These are phyloP conservation scores for Eretmocerus hayati DNA, from an alignment of 2,888 invertebrate genomes.

Conservation along the genomic window DNA sequence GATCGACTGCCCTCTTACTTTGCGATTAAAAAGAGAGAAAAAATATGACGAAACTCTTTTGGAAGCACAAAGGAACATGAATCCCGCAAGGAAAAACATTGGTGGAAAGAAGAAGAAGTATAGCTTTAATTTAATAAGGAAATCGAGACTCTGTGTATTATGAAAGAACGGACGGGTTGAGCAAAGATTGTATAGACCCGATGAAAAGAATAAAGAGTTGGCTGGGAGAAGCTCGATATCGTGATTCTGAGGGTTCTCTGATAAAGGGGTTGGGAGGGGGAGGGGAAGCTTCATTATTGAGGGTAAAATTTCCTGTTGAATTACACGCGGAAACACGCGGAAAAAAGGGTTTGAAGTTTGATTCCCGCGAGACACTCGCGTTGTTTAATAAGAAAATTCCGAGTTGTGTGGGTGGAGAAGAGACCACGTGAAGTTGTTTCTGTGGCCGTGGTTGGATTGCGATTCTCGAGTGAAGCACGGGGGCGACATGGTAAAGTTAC, in stretches of 20 bases:
- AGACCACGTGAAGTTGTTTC: too few species aligned
- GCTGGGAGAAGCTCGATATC: too few species aligned
- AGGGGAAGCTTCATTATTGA: conserved; percentile 30
- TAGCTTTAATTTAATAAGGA: conserved; percentile 18
- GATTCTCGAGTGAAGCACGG: conserved; percentile 3
- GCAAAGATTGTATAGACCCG: not conserved
- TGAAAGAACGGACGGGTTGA: too few species aligned
- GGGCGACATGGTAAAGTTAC: conserved; percentile 15
- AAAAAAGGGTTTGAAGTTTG: conserved; percentile 40
- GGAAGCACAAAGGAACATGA: not conserved
- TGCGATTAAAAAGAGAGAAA: conserved; percentile 21
- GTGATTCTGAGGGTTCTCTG: conserved; percentile 17
- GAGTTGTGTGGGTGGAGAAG: too few species aligned
- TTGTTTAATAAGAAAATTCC: conserved; percentile 38
- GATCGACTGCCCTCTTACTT: conserved; percentile 1
- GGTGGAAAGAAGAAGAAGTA: too few species aligned
- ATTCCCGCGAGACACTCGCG: conserved; percentile 32
- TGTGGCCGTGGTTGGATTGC: not conserved
- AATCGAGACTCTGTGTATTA: too few species aligned
- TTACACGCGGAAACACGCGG: conserved; percentile 20
- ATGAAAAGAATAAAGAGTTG: conserved; percentile 11
- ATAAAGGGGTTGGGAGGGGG: conserved; percentile 1
- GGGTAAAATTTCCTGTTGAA: conserved; percentile 26
- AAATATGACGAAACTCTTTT: too few species aligned
- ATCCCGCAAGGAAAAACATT: not conserved